Evolutionary conservation across 1,140 invertebrate species (phyloP), one percentile per base, ranked within the genome.

Genomic region (Drosophila kikkawai): DNA sequence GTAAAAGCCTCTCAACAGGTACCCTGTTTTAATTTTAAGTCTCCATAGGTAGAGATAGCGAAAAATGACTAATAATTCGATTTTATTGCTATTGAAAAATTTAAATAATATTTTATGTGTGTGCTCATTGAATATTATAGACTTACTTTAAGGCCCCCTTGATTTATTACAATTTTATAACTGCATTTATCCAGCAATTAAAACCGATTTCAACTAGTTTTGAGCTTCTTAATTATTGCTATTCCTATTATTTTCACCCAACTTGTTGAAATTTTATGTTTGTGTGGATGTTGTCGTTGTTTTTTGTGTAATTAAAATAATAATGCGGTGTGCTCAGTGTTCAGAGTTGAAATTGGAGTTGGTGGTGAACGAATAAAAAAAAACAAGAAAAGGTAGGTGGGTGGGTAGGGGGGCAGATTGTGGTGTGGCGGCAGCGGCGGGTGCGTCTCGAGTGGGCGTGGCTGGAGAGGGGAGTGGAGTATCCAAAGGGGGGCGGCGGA

Each of bases 261-360:
- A 17, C 29, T 50, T 55, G 67, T 69, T 64, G 4, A 22, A 7
- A 19, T 55, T 9, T 17, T 17, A 36, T 66, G 47, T 39, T 17
- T 53, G 45, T 71, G 26, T 29, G 26, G 26, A 29, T 6, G 26
- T 53, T 37, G 59, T 42, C 37, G 39, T 60, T 56, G 37, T 13
- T 34, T 15, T 71, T 85, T 82, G 74, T 87, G 82, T 82, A 87
- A 86, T 86, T 86, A 86, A 86, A 86, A 87, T 85, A 86, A 85
- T 85, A 86, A 86, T 87, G 82, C 74, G 68, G 60, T 66, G 60
- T 66, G 78, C 37, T 75, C 53, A 51, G 69, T 71, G 69, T 50
- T 41, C 69, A 45, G 69, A 73, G 67, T 73, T 51, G 48, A 70
- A 70, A 67, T 73, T 71, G 67, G 53, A 73, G 65, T 47, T 63